Evolutionary conservation across 2,797 vertebrate species (phyloP).

Genomic region (Limosa lapponica): DNA sequence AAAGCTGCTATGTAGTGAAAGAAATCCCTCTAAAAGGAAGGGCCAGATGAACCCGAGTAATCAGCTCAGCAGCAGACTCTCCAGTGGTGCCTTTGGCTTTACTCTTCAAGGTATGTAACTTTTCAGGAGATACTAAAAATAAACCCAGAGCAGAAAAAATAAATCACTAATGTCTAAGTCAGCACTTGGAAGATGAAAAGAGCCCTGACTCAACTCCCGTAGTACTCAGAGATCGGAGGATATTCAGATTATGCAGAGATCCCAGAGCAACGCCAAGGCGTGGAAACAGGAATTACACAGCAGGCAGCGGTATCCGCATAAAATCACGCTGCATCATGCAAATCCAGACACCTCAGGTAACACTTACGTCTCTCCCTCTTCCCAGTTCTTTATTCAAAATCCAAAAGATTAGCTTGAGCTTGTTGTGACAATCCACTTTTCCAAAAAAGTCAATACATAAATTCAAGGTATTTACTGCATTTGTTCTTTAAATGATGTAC

Average conservation of each 20-base stretch:
- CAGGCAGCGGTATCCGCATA: neutral
- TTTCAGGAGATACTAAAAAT: conserved; percentile 2
- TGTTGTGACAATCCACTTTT: neutral
- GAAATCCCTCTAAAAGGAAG: neutral
- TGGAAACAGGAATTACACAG: neutral
- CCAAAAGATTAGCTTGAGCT: neutral
- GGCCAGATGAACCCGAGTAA: neutral
- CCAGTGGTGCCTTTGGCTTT: neutral
- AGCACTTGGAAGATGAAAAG: neutral
- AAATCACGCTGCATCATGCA: neutral
- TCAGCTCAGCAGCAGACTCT: neutral
- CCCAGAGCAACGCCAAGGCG: neutral
- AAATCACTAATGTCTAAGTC: neutral
- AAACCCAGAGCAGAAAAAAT: neutral
- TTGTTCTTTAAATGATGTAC: conserved; percentile 10
- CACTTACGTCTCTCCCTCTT: neutral
- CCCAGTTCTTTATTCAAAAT: neutral
- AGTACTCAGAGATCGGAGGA: neutral
- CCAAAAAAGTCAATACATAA: neutral
- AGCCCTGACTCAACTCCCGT: neutral
- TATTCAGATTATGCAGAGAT: neutral
- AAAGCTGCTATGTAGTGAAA: neutral
- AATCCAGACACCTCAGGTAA: neutral
- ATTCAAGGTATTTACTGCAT: conserved; percentile 22
- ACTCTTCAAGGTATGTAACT: neutral